These are phyloP conservation scores for Eulimnadia texana DNA, from an alignment of 1,140 invertebrate species.

Conservation along the genomic window DNA sequence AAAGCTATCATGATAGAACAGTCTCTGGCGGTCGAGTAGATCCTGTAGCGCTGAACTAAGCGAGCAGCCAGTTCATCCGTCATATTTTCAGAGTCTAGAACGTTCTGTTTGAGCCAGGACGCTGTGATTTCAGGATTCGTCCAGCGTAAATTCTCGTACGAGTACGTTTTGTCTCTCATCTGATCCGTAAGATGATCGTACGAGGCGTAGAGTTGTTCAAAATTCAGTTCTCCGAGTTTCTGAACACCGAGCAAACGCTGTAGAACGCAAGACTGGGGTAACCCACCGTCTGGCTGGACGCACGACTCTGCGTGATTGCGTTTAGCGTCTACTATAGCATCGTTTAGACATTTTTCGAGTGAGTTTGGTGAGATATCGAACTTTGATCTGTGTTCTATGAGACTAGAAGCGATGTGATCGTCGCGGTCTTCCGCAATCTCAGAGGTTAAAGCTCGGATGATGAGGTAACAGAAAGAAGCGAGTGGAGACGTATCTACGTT, in stretches of 20 bases:
- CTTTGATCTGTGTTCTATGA: too few relatives aligned
- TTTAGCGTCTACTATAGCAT: background rate
- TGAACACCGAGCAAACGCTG: conserved; percentile 26
- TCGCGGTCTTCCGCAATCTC: background rate
- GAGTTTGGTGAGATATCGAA: too few relatives aligned
- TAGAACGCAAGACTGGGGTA: conserved; percentile 26
- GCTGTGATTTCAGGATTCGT: conserved; percentile 12
- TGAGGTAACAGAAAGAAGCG: conserved; percentile 26
- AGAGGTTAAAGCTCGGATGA: conserved; percentile 27
- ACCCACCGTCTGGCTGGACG: conserved; percentile 7
- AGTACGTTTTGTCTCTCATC: background rate
- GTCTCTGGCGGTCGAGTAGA: conserved; percentile 37
- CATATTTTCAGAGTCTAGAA: background rate
- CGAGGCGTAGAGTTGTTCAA: conserved; percentile 25
- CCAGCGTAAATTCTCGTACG: conserved; percentile 9
- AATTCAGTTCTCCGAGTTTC: conserved; percentile 22
- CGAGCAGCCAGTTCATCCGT: conserved; percentile 15
- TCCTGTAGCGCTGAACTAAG: conserved; percentile 33
- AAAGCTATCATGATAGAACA: conserved; percentile 41
- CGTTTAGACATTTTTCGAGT: background rate
- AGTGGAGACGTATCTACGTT: conserved; percentile 2
- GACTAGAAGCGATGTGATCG: conserved; percentile 5
- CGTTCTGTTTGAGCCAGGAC: conserved; percentile 17
- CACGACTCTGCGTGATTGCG: background rate
- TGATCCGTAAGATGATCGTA: conserved; percentile 17